A percentile compares a stretch with the other conserved stretches of the same genome.
Evolutionary conservation across 1,140 invertebrate species (phyloP).

Genomic region (Gryon sp.): DNA sequence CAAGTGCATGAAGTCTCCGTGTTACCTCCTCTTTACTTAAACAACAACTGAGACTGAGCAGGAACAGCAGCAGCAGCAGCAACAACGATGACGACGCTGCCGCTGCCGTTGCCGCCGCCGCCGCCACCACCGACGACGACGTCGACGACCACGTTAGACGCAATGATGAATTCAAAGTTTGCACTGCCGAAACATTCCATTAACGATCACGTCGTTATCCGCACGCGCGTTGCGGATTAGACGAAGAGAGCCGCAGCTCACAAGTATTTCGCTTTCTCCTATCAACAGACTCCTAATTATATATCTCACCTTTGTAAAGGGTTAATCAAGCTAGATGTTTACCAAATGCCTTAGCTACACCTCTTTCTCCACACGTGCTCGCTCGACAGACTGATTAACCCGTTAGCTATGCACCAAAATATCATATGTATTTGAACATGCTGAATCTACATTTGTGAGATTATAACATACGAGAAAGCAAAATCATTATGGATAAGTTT

Average conservation of each 20-base stretch:
- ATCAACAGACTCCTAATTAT: slow-evolving; percentile 52
- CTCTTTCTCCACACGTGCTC: slow-evolving; percentile 6
- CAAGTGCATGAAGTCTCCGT: slow-evolving; percentile 60
- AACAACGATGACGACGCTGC: no score
- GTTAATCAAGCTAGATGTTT: slow-evolving; percentile 61
- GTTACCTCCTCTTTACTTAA: slow-evolving; percentile 43
- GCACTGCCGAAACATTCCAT: slow-evolving; percentile 46
- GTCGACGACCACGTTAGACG: slow-evolving; percentile 38
- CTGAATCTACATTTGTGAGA: slow-evolving; percentile 1
- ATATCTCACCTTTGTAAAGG: slow-evolving; percentile 62
- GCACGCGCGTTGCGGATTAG: slow-evolving; percentile 40
- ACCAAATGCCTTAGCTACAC: slow-evolving; percentile 37
- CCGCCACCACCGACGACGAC: not conserved
- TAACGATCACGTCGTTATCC: slow-evolving; percentile 58
- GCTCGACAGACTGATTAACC: slow-evolving; percentile 18
- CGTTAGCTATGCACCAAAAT: slow-evolving; percentile 7
- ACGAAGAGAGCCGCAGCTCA: not conserved
- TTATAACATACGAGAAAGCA: slow-evolving; percentile 22
- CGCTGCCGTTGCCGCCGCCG: not conserved
- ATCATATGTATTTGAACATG: slow-evolving; percentile 20
- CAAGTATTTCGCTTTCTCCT: not conserved
- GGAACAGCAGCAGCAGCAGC: slow-evolving; percentile 18
- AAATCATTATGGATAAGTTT: slow-evolving; percentile 49
- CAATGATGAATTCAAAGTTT: slow-evolving; percentile 56
- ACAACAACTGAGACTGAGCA: slow-evolving; percentile 37